Evolutionary conservation across 2,888 invertebrate genomes (phyloP).

Genomic region (Polydrusus tereticollis): DNA sequence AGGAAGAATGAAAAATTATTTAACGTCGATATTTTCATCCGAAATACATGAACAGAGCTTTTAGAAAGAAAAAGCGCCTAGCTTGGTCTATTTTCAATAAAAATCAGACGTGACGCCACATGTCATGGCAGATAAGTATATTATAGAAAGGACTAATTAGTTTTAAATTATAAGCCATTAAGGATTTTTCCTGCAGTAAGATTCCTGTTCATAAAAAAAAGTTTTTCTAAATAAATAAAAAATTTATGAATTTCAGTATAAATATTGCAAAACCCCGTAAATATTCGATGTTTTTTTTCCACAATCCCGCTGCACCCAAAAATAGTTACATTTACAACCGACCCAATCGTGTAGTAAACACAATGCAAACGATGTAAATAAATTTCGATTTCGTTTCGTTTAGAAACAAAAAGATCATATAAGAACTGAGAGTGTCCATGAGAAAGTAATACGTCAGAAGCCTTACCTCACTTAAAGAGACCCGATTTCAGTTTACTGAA

Average conservation of each 20-base stretch:
- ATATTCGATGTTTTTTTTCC: background rate
- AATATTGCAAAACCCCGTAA: background rate
- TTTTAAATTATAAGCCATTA: too few relatives aligned
- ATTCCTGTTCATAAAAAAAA: too few relatives aligned
- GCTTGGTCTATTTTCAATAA: too few relatives aligned
- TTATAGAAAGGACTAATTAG: too few relatives aligned
- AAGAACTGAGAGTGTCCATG: conserved; percentile 58
- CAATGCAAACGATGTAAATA: conserved; percentile 41
- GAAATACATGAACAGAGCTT: too few relatives aligned
- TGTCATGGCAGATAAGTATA: too few relatives aligned
- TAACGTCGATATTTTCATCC: too few relatives aligned
- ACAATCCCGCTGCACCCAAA: conserved; percentile 28
- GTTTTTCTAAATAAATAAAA: too few relatives aligned
- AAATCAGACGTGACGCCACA: too few relatives aligned
- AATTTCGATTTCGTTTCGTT: conserved; percentile 59
- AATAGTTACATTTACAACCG: conserved; percentile 27
- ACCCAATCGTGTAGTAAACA: conserved; percentile 10
- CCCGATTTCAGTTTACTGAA: conserved; percentile 62
- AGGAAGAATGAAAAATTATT: too few relatives aligned
- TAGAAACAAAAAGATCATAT: conserved; percentile 53
- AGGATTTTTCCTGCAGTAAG: too few relatives aligned
- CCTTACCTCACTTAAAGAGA: conserved; percentile 59
- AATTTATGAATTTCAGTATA: background rate
- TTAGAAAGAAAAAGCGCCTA: too few relatives aligned
- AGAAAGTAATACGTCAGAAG: conserved; percentile 62